Evolutionary conservation across 2,888 invertebrate species (phyloP), one percentile per base, ranked within the genome.

Genomic region (Malthinus seriepunctatus): DNA sequence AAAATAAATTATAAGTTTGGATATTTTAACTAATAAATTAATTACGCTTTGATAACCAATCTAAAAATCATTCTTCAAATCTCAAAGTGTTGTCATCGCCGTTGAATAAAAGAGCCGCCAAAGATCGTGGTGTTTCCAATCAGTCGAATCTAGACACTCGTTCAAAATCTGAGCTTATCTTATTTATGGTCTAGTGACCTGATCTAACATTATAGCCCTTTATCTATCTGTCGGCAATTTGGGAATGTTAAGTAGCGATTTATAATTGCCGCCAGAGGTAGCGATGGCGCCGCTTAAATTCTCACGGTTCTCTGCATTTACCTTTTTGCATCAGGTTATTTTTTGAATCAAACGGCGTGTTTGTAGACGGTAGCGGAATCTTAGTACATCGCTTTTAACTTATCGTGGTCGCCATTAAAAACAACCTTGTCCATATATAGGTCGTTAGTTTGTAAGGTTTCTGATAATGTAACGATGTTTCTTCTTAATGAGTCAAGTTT

Each of bases 241-340:
- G 73, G 71, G 74, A 75, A 76, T 76, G 73, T 75, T 76, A 75
- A 75, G 75, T 76, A 75, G 75, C 73, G 73, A 75, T 75, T 76
- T 76, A 75, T 75, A 75, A 75, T 75, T 75, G 74, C 70, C 71
- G 70, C 67, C 63, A 66, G 66, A 69, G 69, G 70, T 67, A 69
- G 68, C 68, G 65, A 58, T 67, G 69, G 69, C 67, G 71, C 71
- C 71, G 68, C 56, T 63, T 64, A 62, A 63, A 69, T 73, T 74
- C 73, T 73, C 73, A 74, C 72, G 73, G 67, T 68, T 63, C 58
- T 49, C 42, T 55, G 39, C 31, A 32, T 48, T 60, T 39, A 42
- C 42, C 51, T 61, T 60, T 62, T 63, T 57, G 60, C 63, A 61
- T 47, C 61, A 47, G 57, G 54, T 55, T 60, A 62, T 62, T 64